Conservation (phyloP, 2,113 vertebrate species). For the Paradoxurus hermaphroditus region DNA sequence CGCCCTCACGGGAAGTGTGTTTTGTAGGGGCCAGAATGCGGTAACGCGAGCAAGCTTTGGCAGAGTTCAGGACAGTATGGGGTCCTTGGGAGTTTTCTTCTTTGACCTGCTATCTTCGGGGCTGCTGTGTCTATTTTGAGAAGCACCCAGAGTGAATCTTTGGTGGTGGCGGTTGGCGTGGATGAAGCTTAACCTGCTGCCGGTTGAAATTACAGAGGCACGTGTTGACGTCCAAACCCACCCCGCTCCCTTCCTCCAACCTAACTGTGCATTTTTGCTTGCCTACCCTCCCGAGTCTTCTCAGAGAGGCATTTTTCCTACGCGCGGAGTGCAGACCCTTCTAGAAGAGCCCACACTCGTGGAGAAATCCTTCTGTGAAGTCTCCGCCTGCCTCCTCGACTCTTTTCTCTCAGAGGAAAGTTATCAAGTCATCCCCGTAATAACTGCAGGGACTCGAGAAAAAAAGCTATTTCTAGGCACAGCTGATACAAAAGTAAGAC, state of each 20-base stretch:
- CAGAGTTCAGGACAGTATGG: neutral
- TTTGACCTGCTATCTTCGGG: neutral
- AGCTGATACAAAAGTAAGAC: neutral
- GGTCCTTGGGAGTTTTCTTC: neutral
- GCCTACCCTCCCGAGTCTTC: neutral
- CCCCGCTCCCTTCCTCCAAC: neutral
- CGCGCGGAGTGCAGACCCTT: fast-evolving
- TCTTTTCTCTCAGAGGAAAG: neutral
- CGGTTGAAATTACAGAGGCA: neutral
- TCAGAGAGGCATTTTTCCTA: no score
- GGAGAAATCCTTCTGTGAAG: neutral
- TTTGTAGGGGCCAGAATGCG: neutral
- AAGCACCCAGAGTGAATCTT: neutral
- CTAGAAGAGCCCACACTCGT: neutral
- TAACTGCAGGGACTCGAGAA: neutral
- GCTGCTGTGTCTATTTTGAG: neutral
- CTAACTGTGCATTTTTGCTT: neutral
- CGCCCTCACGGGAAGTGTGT: neutral
- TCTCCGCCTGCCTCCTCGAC: neutral
- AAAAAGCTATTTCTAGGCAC: neutral
- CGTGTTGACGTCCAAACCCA: neutral
- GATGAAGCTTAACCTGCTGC: neutral
- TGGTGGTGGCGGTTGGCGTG: neutral
- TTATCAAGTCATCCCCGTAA: neutral
- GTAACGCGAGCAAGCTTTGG: neutral